phyloP scores from a whole-genome alignment of 2,888 invertebrate genomes.

The Amiota communis region DNA sequence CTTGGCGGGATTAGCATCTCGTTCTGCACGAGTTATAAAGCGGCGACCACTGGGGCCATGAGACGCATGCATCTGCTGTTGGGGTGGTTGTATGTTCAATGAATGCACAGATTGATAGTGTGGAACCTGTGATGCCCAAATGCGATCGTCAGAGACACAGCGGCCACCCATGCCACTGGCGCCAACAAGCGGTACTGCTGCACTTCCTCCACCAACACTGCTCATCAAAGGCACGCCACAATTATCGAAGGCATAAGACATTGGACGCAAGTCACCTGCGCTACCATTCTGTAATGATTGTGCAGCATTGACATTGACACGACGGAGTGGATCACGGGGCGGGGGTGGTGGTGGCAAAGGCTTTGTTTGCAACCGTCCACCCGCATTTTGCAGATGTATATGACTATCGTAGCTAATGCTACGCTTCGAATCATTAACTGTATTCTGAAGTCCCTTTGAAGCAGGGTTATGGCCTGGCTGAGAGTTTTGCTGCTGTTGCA shows the following conservation, averaged over 20 bases:
- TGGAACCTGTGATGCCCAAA: constrained; percentile 68
- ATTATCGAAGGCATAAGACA: constrained; percentile 76
- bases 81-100: constrained; percentile 51
- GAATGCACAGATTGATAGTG: constrained; percentile 70
- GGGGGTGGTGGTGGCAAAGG: constrained; percentile 84
- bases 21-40: constrained; percentile 68
- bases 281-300: constrained; percentile 51
- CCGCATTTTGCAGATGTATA: constrained; percentile 68
- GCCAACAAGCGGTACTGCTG: not conserved
- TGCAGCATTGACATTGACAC: constrained; percentile 72
- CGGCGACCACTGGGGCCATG: constrained; percentile 55
- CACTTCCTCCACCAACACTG: not conserved
- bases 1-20: constrained; percentile 66
- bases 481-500: constrained; percentile 56
- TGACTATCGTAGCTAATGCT: constrained; percentile 73
- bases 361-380: constrained; percentile 58
- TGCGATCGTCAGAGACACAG: constrained; percentile 73
- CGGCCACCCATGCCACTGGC: constrained; percentile 56
- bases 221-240: constrained; percentile 44
- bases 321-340: constrained; percentile 82
- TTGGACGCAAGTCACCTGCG: constrained; percentile 73
- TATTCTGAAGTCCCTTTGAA: constrained; percentile 61
- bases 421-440: constrained; percentile 65
- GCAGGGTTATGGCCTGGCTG: constrained; percentile 39
- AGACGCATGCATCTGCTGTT: constrained; percentile 50